A percentile compares a stretch with the other conserved stretches of the same genome.
These are phyloP conservation scores for Seriola rivoliana DNA, from an alignment of 2,113 vertebrate species.

Conservation along the genomic window DNA sequence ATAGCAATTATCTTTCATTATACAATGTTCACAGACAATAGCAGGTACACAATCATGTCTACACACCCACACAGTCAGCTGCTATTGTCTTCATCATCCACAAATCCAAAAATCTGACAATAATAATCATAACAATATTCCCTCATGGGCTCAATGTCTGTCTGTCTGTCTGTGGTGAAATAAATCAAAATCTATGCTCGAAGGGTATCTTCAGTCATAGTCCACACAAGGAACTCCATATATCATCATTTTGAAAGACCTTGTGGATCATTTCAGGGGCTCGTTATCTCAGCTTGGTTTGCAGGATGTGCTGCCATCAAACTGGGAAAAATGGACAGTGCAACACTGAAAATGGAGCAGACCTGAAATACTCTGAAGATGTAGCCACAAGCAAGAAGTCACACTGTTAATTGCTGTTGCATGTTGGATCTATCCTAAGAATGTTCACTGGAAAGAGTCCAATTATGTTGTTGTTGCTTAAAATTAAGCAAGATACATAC, in stretches of 20 bases:
- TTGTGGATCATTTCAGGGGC: not conserved
- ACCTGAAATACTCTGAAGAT: slow-evolving; percentile 9
- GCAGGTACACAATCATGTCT: not conserved
- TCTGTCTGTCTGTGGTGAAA: no score
- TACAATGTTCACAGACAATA: not conserved
- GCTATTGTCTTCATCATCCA: slow-evolving; percentile 1
- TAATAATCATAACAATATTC: no score
- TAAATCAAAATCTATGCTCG: not conserved
- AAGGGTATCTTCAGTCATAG: slow-evolving; percentile 3
- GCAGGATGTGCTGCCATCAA: slow-evolving; percentile 7
- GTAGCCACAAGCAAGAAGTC: slow-evolving; percentile 1
- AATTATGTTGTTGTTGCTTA: not conserved
- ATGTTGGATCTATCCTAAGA: not conserved
- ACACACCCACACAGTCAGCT: slow-evolving; percentile 1
- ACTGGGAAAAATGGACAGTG: not conserved
- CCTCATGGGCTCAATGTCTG: no score
- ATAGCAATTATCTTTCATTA: not conserved
- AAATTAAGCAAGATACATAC: not conserved
- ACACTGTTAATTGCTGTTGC: not conserved
- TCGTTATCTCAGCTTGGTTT: slow-evolving; percentile 21
- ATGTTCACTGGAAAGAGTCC: not conserved
- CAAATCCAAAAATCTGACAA: not conserved
- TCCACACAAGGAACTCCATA: slow-evolving; percentile 19
- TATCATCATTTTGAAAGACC: slow-evolving; percentile 10
- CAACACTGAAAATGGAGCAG: not conserved